A percentile compares a stretch with the other conserved stretches of the same genome.
phyloP scores from a whole-genome alignment of 1,140 invertebrate species.

The Cepaea nemoralis region DNA sequence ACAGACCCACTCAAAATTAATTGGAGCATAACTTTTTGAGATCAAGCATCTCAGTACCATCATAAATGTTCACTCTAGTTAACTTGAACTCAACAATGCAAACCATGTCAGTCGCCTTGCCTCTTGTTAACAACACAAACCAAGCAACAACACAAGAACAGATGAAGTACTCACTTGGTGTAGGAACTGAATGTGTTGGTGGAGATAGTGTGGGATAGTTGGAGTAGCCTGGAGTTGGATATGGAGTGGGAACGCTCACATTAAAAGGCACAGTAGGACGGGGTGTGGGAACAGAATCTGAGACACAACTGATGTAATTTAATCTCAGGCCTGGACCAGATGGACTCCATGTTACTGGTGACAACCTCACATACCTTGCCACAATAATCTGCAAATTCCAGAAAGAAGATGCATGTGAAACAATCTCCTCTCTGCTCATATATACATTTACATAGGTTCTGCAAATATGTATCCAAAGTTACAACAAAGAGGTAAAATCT shows the following conservation, averaged over 20 bases:
- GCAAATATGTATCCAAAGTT: no score
- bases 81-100: no score
- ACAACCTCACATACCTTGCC: conserved; percentile 50
- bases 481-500: no score
- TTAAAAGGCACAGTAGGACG: neutral
- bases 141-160: neutral
- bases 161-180: neutral
- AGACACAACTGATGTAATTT: conserved; percentile 49
- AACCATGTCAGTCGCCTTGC: no score
- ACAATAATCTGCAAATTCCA: neutral
- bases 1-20: no score
- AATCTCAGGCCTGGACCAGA: conserved; percentile 52
- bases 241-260: neutral
- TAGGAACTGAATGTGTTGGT: neutral
- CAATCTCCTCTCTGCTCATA: no score
- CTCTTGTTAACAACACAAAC: no score
- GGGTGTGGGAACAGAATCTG: neutral
- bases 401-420: no score
- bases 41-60: no score
- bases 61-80: no score
- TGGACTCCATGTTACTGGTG: conserved; percentile 42
- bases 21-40: no score
- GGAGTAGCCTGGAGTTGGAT: neutral
- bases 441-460: neutral
- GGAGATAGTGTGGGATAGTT: conserved; percentile 10